Conservation (phyloP, 1,140 invertebrate species). For the Planococcus citri region DNA sequence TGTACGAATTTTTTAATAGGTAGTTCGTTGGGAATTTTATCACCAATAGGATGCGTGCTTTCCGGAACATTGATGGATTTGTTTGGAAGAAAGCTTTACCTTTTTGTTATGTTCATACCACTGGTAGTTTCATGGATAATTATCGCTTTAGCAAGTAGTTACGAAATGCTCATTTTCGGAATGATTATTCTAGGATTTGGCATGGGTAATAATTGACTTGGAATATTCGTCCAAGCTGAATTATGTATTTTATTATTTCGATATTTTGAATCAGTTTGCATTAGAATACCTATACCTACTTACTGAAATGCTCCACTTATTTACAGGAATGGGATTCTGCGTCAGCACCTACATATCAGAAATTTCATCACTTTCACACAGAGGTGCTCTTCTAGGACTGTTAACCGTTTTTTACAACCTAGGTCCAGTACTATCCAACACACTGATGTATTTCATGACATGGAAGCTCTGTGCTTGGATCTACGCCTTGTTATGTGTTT, state of each 20-base stretch:
- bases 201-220: constrained; percentile 24
- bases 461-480: not conserved
- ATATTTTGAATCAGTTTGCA: too few species aligned
- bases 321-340: constrained; percentile 27
- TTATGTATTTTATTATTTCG: too few species aligned
- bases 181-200: too few species aligned
- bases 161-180: too few species aligned
- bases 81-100: too few species aligned
- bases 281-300: too few species aligned
- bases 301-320: constrained; percentile 34
- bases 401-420: not conserved
- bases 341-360: constrained; percentile 13
- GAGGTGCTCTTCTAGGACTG: constrained; percentile 12
- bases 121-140: too few species aligned
- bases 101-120: too few species aligned
- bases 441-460: not conserved
- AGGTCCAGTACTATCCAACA: constrained; percentile 23
- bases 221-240: not conserved
- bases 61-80: not conserved
- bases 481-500: not conserved
- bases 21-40: not conserved
- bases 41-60: not conserved
- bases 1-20: not conserved
- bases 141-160: too few species aligned
- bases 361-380: not conserved